Evolutionary conservation across 2,888 invertebrate species (phyloP).

Genomic region (Tachina grossa): DNA sequence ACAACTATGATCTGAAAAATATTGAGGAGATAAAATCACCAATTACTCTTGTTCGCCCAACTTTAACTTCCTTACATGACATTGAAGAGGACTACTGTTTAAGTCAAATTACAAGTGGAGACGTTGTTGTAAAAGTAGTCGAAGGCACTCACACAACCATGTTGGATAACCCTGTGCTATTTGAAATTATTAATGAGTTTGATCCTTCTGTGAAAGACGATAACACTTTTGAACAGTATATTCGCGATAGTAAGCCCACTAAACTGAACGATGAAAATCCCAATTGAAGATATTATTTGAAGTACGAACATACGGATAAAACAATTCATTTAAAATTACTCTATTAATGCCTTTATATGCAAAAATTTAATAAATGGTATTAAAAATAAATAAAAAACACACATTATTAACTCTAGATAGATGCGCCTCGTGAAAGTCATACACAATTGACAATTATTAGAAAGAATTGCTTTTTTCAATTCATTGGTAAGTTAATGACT

Average conservation of each 20-base stretch:
- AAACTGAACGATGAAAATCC: neutral
- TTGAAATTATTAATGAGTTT: slow-evolving; percentile 85
- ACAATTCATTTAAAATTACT: neutral
- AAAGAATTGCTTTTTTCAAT: too few species aligned
- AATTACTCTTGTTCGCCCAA: slow-evolving; percentile 86
- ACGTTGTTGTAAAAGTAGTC: slow-evolving; percentile 85
- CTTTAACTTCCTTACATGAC: slow-evolving; percentile 84
- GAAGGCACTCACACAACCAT: slow-evolving; percentile 90
- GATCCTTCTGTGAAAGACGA: slow-evolving; percentile 80
- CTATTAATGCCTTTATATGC: neutral
- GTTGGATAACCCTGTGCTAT: slow-evolving; percentile 86
- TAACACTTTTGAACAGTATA: slow-evolving; percentile 79
- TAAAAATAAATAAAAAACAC: neutral
- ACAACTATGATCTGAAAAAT: slow-evolving; percentile 83
- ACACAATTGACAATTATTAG: too few species aligned
- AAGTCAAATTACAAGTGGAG: slow-evolving; percentile 84
- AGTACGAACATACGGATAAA: neutral
- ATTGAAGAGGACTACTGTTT: slow-evolving; percentile 87
- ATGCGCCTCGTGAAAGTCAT: too few species aligned
- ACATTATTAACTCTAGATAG: too few species aligned
- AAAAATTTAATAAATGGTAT: neutral
- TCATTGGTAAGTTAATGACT: too few species aligned
- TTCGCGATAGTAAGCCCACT: slow-evolving; percentile 76
- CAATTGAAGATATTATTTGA: slow-evolving; percentile 9
- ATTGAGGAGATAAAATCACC: slow-evolving; percentile 84